These are phyloP conservation scores for Nasalis larvatus DNA, from an alignment of 2,113 vertebrate genomes.

Conservation along the genomic window DNA sequence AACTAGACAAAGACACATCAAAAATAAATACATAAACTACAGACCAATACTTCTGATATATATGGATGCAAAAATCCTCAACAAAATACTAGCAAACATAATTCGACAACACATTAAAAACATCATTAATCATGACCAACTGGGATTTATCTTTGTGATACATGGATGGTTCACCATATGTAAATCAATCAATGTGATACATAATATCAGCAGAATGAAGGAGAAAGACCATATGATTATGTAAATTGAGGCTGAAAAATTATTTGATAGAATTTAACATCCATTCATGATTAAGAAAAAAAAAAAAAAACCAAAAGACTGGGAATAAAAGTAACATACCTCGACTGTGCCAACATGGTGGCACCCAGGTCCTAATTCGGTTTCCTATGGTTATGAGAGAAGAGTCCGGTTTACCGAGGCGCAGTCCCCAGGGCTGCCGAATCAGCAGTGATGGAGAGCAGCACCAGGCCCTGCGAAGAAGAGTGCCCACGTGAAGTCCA, in stretches of 20 bases:
- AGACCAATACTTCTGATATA: not conserved
- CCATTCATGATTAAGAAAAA: not conserved
- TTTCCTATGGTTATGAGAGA: not conserved
- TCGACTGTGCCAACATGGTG: slow-evolving; percentile 79
- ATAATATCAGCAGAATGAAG: not conserved
- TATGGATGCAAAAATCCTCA: not conserved
- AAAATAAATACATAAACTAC: not conserved
- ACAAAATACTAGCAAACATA: not conserved
- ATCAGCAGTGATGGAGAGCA: slow-evolving; percentile 40
- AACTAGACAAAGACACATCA: not conserved
- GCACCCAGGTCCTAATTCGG: slow-evolving; percentile 60
- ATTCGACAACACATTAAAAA: not conserved
- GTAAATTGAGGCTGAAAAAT: not conserved
- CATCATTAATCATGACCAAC: not conserved
- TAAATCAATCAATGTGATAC: not conserved
- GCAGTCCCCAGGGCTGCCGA: not conserved
- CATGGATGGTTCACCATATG: not conserved
- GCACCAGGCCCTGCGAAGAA: not conserved
- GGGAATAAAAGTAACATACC: slow-evolving; percentile 28
- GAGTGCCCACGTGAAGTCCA: not conserved
- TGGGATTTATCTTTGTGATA: not conserved
- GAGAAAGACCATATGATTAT: not conserved
- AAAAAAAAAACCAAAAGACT: not conserved
- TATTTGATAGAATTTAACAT: not conserved
- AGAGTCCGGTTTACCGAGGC: not conserved